Evolutionary conservation across 2,888 invertebrate genomes (phyloP).

Genomic region (Bimastos eiseni): DNA sequence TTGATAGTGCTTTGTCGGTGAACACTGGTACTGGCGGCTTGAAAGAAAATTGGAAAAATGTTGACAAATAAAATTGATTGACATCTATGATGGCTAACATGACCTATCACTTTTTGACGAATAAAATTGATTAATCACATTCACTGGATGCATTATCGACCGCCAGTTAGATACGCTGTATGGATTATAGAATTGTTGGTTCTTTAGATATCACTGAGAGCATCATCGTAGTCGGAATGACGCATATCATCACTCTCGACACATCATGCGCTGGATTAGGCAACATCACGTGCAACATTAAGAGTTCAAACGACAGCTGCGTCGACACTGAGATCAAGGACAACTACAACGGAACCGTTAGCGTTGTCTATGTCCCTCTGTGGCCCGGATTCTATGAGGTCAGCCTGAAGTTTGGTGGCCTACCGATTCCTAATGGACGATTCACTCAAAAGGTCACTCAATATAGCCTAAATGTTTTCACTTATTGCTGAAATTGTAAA

Average conservation of each 20-base stretch:
- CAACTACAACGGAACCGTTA: slow-evolving; percentile 82
- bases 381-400: slow-evolving; percentile 75
- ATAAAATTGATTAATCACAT: too few species aligned
- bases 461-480: background rate
- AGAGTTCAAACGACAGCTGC: slow-evolving; percentile 66
- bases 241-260: slow-evolving; percentile 78
- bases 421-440: slow-evolving; percentile 68
- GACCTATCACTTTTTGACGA: too few species aligned
- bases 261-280: slow-evolving; percentile 79
- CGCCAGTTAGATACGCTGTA: too few species aligned
- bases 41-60: too few species aligned
- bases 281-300: slow-evolving; percentile 82
- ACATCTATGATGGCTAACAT: too few species aligned
- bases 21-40: too few species aligned
- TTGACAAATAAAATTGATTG: too few species aligned
- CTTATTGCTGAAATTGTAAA: background rate
- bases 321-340: slow-evolving; percentile 82
- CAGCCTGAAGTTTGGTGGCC: slow-evolving; percentile 83
- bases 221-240: slow-evolving; percentile 76
- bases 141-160: background rate
- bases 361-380: slow-evolving; percentile 59
- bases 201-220: slow-evolving; percentile 71
- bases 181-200: background rate
- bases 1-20: too few species aligned
- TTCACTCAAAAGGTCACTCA: slow-evolving; percentile 57